Percentiles rank a stretch among this genome's conserved stretches.
Conservation (phyloP, 2,113 vertebrate genomes). For the Barbus barbus region DNA sequence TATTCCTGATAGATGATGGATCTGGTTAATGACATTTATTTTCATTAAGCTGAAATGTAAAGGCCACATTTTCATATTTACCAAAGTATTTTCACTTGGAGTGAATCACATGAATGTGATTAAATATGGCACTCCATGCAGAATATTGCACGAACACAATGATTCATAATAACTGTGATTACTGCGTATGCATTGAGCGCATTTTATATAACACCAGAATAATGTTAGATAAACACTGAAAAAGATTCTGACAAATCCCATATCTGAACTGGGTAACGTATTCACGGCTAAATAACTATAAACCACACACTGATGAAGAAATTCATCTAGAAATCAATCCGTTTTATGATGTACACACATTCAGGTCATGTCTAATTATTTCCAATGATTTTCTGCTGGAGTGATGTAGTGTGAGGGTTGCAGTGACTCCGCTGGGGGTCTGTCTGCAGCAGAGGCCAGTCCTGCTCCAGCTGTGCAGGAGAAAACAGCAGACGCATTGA, state of each 20-base stretch:
- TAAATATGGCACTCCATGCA: background rate
- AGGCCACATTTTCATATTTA: background rate
- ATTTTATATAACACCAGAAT: background rate
- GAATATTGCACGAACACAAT: background rate
- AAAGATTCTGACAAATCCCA: background rate
- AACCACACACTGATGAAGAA: background rate
- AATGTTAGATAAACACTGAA: background rate
- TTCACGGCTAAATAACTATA: background rate
- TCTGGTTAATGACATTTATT: background rate
- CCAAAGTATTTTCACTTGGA: background rate
- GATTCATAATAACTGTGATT: background rate
- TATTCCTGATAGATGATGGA: background rate
- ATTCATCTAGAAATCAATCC: background rate
- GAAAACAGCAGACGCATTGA: conserved; percentile 20
- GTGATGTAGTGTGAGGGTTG: background rate
- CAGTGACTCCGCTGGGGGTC: background rate
- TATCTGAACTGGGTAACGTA: background rate
- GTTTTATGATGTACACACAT: conserved; percentile 16
- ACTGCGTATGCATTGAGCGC: background rate
- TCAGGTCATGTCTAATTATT: conserved; percentile 2
- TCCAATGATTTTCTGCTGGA: background rate
- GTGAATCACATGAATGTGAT: background rate
- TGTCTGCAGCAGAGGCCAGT: background rate
- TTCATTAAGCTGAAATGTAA: background rate
- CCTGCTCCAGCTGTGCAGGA: conserved; percentile 14